Evolutionary conservation across 2,888 invertebrate species (phyloP).

Genomic region (Drosophila aldrichi): DNA sequence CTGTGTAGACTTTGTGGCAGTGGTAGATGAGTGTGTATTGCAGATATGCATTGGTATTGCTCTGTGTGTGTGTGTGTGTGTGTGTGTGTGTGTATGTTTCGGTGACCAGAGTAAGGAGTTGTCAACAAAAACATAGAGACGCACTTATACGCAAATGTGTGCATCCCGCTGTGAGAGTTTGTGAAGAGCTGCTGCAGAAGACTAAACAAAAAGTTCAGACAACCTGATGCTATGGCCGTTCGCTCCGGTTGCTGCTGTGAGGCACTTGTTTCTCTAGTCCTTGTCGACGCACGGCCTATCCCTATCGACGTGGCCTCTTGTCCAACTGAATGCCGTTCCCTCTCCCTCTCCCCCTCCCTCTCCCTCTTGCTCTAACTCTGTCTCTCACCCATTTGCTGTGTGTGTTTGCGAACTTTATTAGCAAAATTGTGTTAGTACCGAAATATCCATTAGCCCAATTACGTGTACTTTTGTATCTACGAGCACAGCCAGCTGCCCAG

Average conservation of each 20-base stretch:
- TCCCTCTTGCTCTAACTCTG: neutral
- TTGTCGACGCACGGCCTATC: conserved; percentile 14
- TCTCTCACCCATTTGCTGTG: conserved; percentile 18
- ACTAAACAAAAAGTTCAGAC: conserved; percentile 67
- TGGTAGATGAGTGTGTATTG: neutral
- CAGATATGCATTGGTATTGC: neutral
- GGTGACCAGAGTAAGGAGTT: conserved; percentile 67
- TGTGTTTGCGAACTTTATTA: conserved; percentile 78
- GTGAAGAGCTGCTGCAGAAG: conserved; percentile 38
- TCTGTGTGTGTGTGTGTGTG: conserved; percentile 9
- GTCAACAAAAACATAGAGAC: conserved; percentile 78
- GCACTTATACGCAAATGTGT: conserved; percentile 67
- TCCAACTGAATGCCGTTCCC: conserved; percentile 20
- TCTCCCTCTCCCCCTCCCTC: neutral
- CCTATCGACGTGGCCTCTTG: conserved; percentile 1
- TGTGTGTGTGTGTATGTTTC: conserved; percentile 12
- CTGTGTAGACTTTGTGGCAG: conserved; percentile 31
- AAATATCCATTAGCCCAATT: conserved; percentile 80
- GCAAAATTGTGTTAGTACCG: conserved; percentile 81
- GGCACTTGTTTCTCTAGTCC: conserved; percentile 22
- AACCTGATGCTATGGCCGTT: conserved; percentile 50
- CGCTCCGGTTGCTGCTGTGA: conserved; percentile 28
- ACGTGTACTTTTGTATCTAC: conserved; percentile 76
- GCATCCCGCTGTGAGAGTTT: conserved; percentile 35
- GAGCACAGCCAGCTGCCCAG: conserved; percentile 23